Evolutionary conservation across 2,797 vertebrate genomes (phyloP).

Genomic region (Huso huso): DNA sequence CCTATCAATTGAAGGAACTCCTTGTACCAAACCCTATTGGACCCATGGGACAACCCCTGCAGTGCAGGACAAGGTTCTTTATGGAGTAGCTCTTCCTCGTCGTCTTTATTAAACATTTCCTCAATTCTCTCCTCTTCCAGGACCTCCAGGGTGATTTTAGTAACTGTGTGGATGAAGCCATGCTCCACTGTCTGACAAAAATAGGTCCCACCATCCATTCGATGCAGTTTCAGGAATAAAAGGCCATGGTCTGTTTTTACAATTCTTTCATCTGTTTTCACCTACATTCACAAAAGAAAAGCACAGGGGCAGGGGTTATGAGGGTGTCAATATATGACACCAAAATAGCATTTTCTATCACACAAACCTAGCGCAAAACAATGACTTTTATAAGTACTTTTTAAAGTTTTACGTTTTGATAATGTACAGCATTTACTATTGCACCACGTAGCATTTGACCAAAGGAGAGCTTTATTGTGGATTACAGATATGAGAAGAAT

Average conservation of each 20-base stretch:
- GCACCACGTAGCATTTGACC: no score
- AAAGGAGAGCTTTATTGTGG: no score
- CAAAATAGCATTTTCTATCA: no score
- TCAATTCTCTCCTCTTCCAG: slow-evolving; percentile 73
- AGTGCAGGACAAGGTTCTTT: slow-evolving; percentile 50
- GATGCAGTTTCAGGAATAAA: slow-evolving; percentile 70
- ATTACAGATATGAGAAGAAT: no score
- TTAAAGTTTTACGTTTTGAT: no score
- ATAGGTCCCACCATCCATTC: slow-evolving; percentile 76
- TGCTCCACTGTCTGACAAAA: slow-evolving; percentile 91
- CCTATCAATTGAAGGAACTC: slow-evolving; percentile 93
- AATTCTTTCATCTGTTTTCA: slow-evolving; percentile 75
- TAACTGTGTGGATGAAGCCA: slow-evolving; percentile 78
- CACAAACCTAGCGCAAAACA: no score
- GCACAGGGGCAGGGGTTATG: no score
- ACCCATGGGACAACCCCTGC: neutral
- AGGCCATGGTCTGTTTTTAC: slow-evolving; percentile 83
- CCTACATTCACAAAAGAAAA: slow-evolving; percentile 44
- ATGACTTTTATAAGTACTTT: no score
- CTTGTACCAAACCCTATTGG: slow-evolving; percentile 78
- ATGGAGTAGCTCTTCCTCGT: slow-evolving; percentile 45
- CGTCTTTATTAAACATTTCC: slow-evolving; percentile 60
- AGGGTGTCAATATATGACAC: no score
- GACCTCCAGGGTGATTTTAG: slow-evolving; percentile 74
- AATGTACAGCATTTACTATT: no score